These are phyloP conservation scores for Pogonocherus hispidulus DNA, from an alignment of 2,888 invertebrate species.

Conservation along the genomic window DNA sequence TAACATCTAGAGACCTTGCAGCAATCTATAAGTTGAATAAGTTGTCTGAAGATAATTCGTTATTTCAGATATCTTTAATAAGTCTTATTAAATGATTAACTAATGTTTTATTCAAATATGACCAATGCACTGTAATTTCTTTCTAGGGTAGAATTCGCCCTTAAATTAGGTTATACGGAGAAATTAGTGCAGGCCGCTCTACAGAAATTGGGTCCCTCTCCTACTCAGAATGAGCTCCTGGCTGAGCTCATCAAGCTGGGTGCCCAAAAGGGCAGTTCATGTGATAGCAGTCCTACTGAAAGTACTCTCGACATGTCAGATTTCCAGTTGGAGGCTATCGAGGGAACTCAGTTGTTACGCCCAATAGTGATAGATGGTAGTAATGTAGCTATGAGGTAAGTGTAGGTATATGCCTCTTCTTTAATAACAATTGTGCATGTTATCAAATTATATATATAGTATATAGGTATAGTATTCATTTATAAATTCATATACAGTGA, in stretches of 20 bases:
- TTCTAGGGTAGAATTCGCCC: slow-evolving; percentile 85
- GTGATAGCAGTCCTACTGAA: slow-evolving; percentile 65
- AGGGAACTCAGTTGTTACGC: slow-evolving; percentile 67
- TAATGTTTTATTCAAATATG: not conserved
- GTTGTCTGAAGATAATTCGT: too few relatives aligned
- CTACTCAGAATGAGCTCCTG: slow-evolving; percentile 88
- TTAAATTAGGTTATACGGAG: slow-evolving; percentile 94
- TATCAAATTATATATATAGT: too few relatives aligned
- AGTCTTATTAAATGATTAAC: too few relatives aligned
- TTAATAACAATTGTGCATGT: too few relatives aligned
- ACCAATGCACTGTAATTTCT: slow-evolving; percentile 23
- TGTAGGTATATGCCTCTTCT: not conserved
- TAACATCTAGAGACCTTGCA: too few relatives aligned
- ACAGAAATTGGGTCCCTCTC: slow-evolving; percentile 86
- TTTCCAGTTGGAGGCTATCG: slow-evolving; percentile 54
- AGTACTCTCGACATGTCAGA: slow-evolving; percentile 56
- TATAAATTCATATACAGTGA: too few relatives aligned
- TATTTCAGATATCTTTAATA: too few relatives aligned
- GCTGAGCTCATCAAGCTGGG: slow-evolving; percentile 90
- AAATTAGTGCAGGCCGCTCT: slow-evolving; percentile 86
- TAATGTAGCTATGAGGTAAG: slow-evolving; percentile 92
- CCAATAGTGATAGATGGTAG: slow-evolving; percentile 94
- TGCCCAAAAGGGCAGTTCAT: slow-evolving; percentile 68
- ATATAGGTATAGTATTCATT: too few relatives aligned
- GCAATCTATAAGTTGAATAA: too few relatives aligned